These are phyloP conservation scores for Venusia cambrica DNA, from an alignment of 2,888 invertebrate genomes.

Conservation along the genomic window DNA sequence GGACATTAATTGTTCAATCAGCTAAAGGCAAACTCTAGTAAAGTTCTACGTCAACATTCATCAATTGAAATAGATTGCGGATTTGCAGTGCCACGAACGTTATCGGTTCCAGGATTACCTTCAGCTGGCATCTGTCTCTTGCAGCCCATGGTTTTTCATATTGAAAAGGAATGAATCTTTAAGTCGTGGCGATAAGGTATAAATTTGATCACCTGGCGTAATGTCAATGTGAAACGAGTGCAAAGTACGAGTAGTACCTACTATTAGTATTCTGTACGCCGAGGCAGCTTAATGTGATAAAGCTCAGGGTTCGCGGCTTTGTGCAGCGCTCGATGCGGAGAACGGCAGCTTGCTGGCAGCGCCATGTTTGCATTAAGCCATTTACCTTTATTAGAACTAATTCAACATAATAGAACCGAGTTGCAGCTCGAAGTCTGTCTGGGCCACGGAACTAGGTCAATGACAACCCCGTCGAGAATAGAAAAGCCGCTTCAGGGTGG, in stretches of 20 bases:
- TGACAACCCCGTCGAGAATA: constrained; percentile 72
- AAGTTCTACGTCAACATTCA: constrained; percentile 21
- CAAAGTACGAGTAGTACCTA: no score
- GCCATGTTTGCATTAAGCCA: constrained; percentile 52
- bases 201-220: no score
- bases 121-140: constrained; percentile 12
- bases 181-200: no score
- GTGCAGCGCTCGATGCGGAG: constrained; percentile 30
- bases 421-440: constrained; percentile 52
- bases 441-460: constrained; percentile 69
- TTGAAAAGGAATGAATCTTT: no score
- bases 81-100: constrained; percentile 15
- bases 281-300: constrained; percentile 40
- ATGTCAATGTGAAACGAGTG: no score
- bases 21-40: constrained; percentile 31
- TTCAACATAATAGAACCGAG: constrained; percentile 54
- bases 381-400: constrained; percentile 68
- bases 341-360: constrained; percentile 44
- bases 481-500: constrained; percentile 64
- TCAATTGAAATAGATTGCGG: constrained; percentile 27
- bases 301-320: constrained; percentile 30
- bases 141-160: no score
- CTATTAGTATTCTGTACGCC: no score
- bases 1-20: constrained; percentile 31
- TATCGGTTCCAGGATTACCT: constrained; percentile 18